Conservation (phyloP, 2,113 vertebrate species). For the Propithecus coquereli region DNA sequence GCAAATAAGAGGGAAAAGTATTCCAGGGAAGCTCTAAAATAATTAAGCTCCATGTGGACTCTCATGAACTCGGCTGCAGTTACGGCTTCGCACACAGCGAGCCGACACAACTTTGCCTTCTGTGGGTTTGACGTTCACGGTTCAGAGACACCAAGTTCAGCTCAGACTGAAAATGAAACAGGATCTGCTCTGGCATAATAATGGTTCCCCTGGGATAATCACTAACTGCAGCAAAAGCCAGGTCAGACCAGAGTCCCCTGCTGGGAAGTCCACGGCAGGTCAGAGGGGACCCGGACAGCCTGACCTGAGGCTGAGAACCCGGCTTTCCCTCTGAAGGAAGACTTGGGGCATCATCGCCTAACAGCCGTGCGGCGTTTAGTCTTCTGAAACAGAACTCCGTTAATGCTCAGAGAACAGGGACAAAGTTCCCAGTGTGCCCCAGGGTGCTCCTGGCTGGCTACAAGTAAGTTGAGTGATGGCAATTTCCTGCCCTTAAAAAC, state of each 20-base stretch:
- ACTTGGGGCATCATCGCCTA: not conserved
- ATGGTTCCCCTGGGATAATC: too few relatives aligned
- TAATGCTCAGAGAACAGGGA: not conserved
- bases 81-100: rapidly evolving
- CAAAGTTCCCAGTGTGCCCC: rapidly evolving
- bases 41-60: too few relatives aligned
- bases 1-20: not conserved
- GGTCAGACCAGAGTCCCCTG: too few relatives aligned
- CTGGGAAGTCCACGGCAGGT: not conserved
- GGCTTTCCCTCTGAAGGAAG: not conserved
- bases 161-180: not conserved
- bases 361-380: not conserved
- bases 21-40: not conserved
- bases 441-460: too few relatives aligned
- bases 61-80: not conserved
- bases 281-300: not conserved
- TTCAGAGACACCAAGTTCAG: not conserved
- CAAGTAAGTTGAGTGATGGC: not conserved
- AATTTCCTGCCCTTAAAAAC: not conserved
- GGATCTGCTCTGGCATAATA: not conserved
- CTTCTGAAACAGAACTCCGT: not conserved
- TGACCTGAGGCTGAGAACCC: not conserved
- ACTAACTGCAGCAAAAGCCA: not conserved
- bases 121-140: not conserved
- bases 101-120: too few relatives aligned